These are phyloP conservation scores for Scomberomorus guttatus DNA, from an alignment of 2,797 vertebrate genomes.

Conservation along the genomic window DNA sequence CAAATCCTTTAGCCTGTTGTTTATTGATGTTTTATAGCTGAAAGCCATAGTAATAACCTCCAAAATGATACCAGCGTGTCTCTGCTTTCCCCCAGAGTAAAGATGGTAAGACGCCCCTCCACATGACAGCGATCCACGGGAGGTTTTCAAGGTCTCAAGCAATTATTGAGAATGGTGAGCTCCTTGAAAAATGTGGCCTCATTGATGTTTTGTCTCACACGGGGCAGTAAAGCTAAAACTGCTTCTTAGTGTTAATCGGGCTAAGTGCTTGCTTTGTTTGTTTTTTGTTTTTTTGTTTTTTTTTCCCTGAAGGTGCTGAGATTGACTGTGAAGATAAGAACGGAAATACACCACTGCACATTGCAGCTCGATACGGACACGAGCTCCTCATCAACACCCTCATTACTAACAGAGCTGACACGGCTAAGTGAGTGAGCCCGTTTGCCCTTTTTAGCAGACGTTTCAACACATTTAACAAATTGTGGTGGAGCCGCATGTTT, in stretches of 20 bases:
- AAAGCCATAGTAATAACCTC: background rate
- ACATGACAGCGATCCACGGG: slow-evolving; percentile 99
- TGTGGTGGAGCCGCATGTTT: background rate
- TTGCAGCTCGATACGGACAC: slow-evolving; percentile 97
- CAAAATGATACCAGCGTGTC: background rate
- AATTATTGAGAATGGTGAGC: slow-evolving; percentile 97
- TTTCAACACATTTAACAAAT: background rate
- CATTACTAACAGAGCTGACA: slow-evolving; percentile 96
- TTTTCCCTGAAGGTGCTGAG: slow-evolving; percentile 88
- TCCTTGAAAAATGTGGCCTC: background rate
- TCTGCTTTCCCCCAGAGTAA: slow-evolving; percentile 90
- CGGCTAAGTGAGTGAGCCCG: slow-evolving; percentile 91
- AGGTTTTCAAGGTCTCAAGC: slow-evolving; percentile 98
- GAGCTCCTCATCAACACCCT: slow-evolving; percentile 99
- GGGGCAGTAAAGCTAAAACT: slow-evolving; percentile 25
- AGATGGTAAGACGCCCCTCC: slow-evolving; percentile 98
- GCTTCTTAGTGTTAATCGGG: background rate
- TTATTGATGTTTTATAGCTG: background rate
- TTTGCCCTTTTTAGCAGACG: slow-evolving; percentile 17
- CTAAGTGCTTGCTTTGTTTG: slow-evolving; percentile 34
- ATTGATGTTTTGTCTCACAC: slow-evolving; percentile 9
- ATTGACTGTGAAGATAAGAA: slow-evolving; percentile 99
- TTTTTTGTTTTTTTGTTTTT: background rate
- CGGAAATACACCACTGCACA: slow-evolving; percentile 98
- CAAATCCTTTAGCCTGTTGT: background rate